Base-by-base conservation (phyloP, 2,888 invertebrate species). In the Mactromeris polynyma region DNA sequence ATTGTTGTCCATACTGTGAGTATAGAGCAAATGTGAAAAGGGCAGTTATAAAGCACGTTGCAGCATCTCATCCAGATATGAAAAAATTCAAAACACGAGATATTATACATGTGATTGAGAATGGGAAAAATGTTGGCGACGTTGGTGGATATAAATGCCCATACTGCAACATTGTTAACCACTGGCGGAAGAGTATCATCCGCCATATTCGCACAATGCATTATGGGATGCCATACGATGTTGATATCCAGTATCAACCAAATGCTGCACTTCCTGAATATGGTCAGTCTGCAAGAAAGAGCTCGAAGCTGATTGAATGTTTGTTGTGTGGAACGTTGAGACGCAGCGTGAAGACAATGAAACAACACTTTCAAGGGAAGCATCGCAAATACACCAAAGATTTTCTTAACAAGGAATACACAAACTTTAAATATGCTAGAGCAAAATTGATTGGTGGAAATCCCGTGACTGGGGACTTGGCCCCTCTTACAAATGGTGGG, bases 121-220 rank as follows among this genome's bases (percentile, higher is more conserved):
- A 36, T 19, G 78, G 21, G 14, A 54, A 11, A 14, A 36, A 78
- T n/a, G 26, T 14, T 14, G 11, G 19, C 9, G 84, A 73, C 14
- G 36, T 51, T 17, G 84, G 84, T 6, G 84, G 78, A n/a, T 84
- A 46, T 38, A 46, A 78, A 73, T 84, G 84, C 26, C 84, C 84
- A 38, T 84, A 79, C 36, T 89, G 89, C 42, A 51, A 82, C n/a
- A 73, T 82, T 7, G 83, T 89, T 26, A 89, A 85, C 54, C 81
- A 87, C 33, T 89, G 89, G 89, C 81, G 85, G 69, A 89, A 89
- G 31, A 89, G 89, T 58, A 89, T 89, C 26, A 36, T 87, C 3
- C 78, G 89, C 6, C 89, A 89, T 46, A 89, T 89, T 19, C 77
- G 79, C 6, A 82, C 69, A 17, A 38, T 79, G 3, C 89, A 89